Conservation (phyloP, 2,113 vertebrate genomes). For the Dicrurus megarhynchus region DNA sequence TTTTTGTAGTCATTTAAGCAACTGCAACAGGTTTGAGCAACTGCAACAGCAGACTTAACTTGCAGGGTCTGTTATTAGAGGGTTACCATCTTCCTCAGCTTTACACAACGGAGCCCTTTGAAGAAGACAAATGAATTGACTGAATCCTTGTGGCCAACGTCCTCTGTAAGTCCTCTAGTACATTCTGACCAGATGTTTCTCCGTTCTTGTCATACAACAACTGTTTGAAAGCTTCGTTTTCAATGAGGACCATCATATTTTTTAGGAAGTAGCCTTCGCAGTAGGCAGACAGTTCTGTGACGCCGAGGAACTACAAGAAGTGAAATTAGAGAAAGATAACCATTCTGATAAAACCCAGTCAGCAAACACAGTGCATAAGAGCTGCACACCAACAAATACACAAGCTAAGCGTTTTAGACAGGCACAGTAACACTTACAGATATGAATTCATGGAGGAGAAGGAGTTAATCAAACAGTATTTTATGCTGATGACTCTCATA, state of each 20-base stretch:
- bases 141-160: slow-evolving; percentile 91
- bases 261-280: slow-evolving; percentile 98
- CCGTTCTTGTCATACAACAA: slow-evolving; percentile 88
- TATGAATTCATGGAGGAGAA: background rate
- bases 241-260: slow-evolving; percentile 97
- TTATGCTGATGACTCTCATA: background rate
- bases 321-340: slow-evolving; percentile 28
- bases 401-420: background rate
- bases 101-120: slow-evolving; percentile 96
- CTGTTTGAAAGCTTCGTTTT: slow-evolving; percentile 95
- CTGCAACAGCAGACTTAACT: slow-evolving; percentile 38
- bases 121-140: slow-evolving; percentile 97
- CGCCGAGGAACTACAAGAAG: slow-evolving; percentile 86
- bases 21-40: slow-evolving; percentile 30
- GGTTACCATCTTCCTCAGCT: background rate
- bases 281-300: slow-evolving; percentile 88
- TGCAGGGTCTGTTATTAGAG: background rate
- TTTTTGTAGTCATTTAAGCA: slow-evolving; percentile 28
- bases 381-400: background rate
- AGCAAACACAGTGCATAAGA: background rate
- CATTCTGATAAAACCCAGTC: background rate
- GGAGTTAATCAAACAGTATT: background rate
- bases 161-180: slow-evolving; percentile 92
- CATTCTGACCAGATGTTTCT: slow-evolving; percentile 83
- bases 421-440: background rate